Percentiles rank a stretch among this genome's conserved stretches.
These are phyloP conservation scores for Mnemiopsis leidyi DNA, from an alignment of 37 sponge, comb jelly and placozoan genomes.

Conservation along the genomic window DNA sequence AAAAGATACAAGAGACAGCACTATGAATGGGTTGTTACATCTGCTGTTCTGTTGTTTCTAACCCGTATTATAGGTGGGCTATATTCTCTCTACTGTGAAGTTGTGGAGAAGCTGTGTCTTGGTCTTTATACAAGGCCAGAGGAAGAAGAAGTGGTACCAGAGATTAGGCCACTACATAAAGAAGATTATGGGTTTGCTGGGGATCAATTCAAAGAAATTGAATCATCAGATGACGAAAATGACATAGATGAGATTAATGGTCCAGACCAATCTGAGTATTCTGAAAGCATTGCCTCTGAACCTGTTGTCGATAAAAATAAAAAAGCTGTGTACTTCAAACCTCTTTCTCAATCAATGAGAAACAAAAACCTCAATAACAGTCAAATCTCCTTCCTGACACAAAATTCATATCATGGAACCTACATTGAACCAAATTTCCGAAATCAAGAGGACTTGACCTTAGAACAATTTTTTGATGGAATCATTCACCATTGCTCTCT, in stretches of 20 bases:
- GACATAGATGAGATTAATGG: background rate
- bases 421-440: background rate
- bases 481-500: background rate
- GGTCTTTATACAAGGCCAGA: no score
- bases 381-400: background rate
- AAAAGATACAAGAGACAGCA: background rate
- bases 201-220: background rate
- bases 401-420: background rate
- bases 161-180: background rate
- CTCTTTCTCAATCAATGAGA: no score
- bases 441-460: background rate
- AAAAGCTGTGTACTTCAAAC: no score
- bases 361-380: background rate
- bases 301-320: background rate
- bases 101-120: background rate
- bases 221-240: background rate
- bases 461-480: background rate
- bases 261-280: background rate
- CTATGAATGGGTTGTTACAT: background rate
- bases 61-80: background rate
- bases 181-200: background rate
- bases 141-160: background rate
- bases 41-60: background rate
- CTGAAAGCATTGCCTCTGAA: background rate
- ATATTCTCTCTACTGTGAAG: constrained; percentile 15